Evolutionary conservation across 2,888 invertebrate species (phyloP).

Genomic region (Cyaniris semiargus): DNA sequence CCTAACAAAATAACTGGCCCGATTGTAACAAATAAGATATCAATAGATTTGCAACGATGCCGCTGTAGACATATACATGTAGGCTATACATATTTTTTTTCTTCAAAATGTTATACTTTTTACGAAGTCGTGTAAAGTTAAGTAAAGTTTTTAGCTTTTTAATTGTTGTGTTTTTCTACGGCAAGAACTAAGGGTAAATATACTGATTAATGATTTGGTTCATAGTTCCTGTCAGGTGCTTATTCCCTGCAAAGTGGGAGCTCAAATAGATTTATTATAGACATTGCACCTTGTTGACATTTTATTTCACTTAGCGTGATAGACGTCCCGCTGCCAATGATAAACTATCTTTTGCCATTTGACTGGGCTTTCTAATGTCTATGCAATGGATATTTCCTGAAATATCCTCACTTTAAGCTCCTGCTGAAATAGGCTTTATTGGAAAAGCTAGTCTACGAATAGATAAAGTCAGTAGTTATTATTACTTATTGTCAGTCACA

Average conservation of each 20-base stretch:
- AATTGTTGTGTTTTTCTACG: neutral
- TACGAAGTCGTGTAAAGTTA: neutral
- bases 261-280: constrained; percentile 14
- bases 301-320: constrained; percentile 18
- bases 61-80: too few relatives aligned
- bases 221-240: constrained; percentile 13
- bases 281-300: constrained; percentile 17
- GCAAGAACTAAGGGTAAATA: neutral
- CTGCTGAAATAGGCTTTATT: neutral
- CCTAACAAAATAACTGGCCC: neutral
- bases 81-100: too few relatives aligned
- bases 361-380: neutral
- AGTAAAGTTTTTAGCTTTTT: neutral
- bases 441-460: neutral
- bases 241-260: constrained; percentile 4
- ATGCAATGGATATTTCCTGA: neutral
- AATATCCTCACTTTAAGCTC: neutral
- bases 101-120: neutral
- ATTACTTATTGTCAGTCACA: neutral
- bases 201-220: neutral
- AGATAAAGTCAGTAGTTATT: neutral
- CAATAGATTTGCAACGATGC: neutral
- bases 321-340: constrained; percentile 17
- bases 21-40: neutral
- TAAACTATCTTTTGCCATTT: constrained; percentile 9